Conservation (phyloP, 2,888 invertebrate genomes). For the Cheilosia pagana region DNA sequence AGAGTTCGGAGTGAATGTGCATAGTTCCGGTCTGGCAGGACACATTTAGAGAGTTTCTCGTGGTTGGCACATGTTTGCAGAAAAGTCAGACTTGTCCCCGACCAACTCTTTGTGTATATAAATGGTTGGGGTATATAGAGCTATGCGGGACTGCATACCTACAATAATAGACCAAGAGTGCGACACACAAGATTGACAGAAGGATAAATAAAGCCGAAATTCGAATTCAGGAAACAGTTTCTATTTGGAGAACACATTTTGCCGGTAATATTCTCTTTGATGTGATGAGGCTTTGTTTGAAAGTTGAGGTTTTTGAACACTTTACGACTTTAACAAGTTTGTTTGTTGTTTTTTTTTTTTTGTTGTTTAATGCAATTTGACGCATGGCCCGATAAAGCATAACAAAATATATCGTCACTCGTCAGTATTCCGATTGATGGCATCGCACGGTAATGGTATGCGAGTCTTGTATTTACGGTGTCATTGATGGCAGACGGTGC, state of each 20-base stretch:
- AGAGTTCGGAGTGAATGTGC: constrained; percentile 15
- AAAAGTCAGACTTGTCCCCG: constrained; percentile 35
- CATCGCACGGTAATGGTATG: constrained; percentile 18
- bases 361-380: constrained; percentile 4
- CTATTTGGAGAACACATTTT: constrained; percentile 35
- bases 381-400: not conserved
- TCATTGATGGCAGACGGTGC: constrained; percentile 37
- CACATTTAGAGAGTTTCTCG: constrained; percentile 53
- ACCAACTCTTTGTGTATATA: not conserved
- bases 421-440: constrained; percentile 3
- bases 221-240: not conserved
- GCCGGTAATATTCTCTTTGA: constrained; percentile 45
- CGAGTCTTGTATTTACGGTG: constrained; percentile 30
- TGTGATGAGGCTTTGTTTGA: not conserved
- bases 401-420: not conserved
- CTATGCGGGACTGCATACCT: constrained; percentile 15
- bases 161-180: constrained; percentile 7
- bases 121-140: too few relatives aligned
- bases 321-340: not conserved
- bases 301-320: constrained; percentile 3
- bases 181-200: constrained; percentile 53
- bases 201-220: constrained; percentile 41
- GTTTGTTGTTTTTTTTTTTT: not conserved
- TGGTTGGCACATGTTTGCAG: constrained; percentile 55
- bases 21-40: constrained; percentile 42